phyloP scores from a whole-genome alignment of 2,113 vertebrate genomes.

The Myocastor coypus region DNA sequence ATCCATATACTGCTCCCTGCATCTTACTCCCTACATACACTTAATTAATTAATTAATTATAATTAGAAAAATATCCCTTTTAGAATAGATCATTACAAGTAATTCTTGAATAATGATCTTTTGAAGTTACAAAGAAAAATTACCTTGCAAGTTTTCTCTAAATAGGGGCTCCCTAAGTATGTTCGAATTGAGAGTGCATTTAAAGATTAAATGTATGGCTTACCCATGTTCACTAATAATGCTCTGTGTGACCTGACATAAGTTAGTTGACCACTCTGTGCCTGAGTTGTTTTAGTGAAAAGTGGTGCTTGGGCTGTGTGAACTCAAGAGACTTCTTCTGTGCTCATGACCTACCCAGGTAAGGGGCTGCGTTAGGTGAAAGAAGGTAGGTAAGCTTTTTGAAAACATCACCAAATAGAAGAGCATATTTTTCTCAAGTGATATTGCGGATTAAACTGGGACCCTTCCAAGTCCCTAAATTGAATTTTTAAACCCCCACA shows the following conservation, averaged over 20 bases:
- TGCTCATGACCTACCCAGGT: not conserved
- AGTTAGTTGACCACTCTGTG: not conserved
- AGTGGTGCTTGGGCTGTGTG: not conserved
- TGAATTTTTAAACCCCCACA: not conserved
- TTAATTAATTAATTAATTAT: not conserved
- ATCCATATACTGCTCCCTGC: accelerated
- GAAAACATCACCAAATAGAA: not conserved
- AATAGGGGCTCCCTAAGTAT: not conserved
- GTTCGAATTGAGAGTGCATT: not conserved
- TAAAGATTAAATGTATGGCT: not conserved
- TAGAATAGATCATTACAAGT: not conserved
- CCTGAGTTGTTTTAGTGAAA: not conserved
- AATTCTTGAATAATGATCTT: not conserved
- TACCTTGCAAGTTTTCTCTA: not conserved
- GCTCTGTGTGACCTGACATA: not conserved
- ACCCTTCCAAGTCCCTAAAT: not conserved
- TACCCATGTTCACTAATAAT: not conserved
- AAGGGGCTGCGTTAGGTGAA: accelerated
- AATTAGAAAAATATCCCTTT: not conserved
- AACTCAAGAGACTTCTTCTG: not conserved
- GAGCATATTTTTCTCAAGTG: not conserved
- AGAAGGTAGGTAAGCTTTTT: not conserved
- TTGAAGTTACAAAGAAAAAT: not conserved
- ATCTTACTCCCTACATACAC: not conserved
- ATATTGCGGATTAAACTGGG: not conserved